phyloP scores from a whole-genome alignment of 2,797 vertebrate species.

The Rhinella marina region DNA sequence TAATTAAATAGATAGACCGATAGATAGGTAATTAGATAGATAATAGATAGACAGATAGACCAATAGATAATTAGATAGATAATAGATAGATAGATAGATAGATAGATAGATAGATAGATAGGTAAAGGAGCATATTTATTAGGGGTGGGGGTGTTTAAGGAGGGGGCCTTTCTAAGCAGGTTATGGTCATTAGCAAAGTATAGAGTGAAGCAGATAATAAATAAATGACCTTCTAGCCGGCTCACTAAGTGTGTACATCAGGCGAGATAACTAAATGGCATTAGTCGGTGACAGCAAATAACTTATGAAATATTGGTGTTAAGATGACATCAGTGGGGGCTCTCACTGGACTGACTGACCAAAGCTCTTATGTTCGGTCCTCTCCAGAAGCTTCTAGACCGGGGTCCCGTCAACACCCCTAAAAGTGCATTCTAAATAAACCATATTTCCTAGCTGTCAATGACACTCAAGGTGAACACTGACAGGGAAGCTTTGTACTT shows the following conservation, averaged over 20 bases:
- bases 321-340: slow-evolving; percentile 25
- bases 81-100: not conserved
- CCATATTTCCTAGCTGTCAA: slow-evolving; percentile 31
- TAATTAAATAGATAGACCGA: too few relatives aligned
- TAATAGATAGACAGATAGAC: too few relatives aligned
- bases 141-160: not conserved
- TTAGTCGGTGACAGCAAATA: slow-evolving; percentile 12
- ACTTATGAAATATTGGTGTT: slow-evolving; percentile 12
- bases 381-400: slow-evolving; percentile 1
- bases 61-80: not conserved
- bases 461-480: slow-evolving; percentile 46
- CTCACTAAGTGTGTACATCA: slow-evolving; percentile 4
- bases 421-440: slow-evolving; percentile 33
- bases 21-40: too few relatives aligned
- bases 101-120: not conserved
- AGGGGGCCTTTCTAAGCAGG: not conserved
- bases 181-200: slow-evolving; percentile 1
- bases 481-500: not conserved
- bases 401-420: not conserved
- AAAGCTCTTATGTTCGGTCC: not conserved
- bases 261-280: not conserved
- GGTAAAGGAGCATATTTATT: not conserved
- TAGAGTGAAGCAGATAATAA: slow-evolving; percentile 7
- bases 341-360: not conserved
- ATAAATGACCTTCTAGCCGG: not conserved